Base-by-base conservation (phyloP, 2,888 invertebrate species). In the Lymantria dispar region DNA sequence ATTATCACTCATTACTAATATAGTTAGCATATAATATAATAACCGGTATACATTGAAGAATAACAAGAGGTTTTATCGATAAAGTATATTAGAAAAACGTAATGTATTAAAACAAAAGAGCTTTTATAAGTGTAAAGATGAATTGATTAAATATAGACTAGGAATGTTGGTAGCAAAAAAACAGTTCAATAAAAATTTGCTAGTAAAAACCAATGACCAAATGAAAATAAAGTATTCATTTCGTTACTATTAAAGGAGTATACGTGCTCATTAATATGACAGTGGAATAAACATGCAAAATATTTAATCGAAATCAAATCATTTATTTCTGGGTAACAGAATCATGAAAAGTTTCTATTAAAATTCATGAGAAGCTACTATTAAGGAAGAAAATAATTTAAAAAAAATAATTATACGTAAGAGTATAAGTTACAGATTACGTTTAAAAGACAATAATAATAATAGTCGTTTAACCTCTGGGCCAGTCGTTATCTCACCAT, bases 211-310 rank as follows among this genome's bases (percentile, higher is more conserved):
- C n/a, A n/a, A 22, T 3, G 22, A 22, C 50, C 47, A 54, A 58
- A 54, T 56, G 68, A 58, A 68, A 70, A 69, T 63, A 72, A 68
- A 66, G 52, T 58, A 62, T 59, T 58, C 62, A 52, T 61, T 66
- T 54, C 56, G 52, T 64, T 57, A 54, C 49, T 54, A 64, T 61
- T 64, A 59, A 64, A 61, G 51, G 57, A 51, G 37, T 58, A 57
- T 64, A 72, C 72, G 74, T 68, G 71, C 63, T 57, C 62, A 58
- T 64, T 59, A 63, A 62, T 62, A 52, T 65, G 69, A 66, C 62
- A 65, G 60, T 50, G 56, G 58, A 63, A 64, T 64, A 57, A 55
- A 46, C 44, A 51, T 36, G 58, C 57, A 63, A 70, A 60, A 57
- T 52, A 56, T 58, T 45, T 62, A 53, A 71, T 65, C 61, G 62